Percentiles rank a stretch among this genome's conserved stretches.
These are phyloP conservation scores for Anolis carolinensis DNA, from an alignment of 2,113 vertebrate species.

Conservation along the genomic window DNA sequence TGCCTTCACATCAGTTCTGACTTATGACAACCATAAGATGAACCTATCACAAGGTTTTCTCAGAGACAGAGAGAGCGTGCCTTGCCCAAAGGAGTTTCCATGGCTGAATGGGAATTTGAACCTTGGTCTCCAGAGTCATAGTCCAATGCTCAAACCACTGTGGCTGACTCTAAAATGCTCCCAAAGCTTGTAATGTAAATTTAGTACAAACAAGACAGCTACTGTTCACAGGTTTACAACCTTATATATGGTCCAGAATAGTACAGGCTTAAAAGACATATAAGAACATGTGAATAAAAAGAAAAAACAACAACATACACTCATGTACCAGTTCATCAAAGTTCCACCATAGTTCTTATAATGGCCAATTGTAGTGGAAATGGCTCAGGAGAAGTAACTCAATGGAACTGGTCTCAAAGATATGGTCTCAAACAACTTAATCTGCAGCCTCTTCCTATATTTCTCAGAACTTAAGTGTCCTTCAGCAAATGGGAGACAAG, in stretches of 20 bases:
- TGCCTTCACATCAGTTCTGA: too few relatives aligned
- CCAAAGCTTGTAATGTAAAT: not conserved
- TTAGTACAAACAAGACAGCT: not conserved
- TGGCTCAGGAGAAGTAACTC: not conserved
- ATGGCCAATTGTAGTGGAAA: not conserved
- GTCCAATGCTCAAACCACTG: too few relatives aligned
- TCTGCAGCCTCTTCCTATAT: slow-evolving; percentile 27
- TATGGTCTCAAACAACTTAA: slow-evolving; percentile 8
- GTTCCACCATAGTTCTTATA: not conserved
- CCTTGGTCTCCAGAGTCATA: too few relatives aligned
- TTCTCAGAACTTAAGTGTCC: slow-evolving; percentile 83
- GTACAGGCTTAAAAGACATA: not conserved
- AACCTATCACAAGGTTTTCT: too few relatives aligned
- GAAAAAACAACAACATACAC: not conserved
- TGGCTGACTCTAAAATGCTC: too few relatives aligned
- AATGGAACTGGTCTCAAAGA: not conserved
- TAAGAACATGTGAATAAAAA: not conserved
- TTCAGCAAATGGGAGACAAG: slow-evolving; percentile 87
- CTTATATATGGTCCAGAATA: not conserved
- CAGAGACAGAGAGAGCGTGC: too few relatives aligned
- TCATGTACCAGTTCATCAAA: not conserved
- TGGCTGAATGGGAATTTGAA: too few relatives aligned
- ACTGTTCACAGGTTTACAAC: not conserved
- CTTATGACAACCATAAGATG: too few relatives aligned
- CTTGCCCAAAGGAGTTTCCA: too few relatives aligned